Evolutionary conservation across 2,888 invertebrate genomes (phyloP).

Genomic region (Diplazon laetatorius): DNA sequence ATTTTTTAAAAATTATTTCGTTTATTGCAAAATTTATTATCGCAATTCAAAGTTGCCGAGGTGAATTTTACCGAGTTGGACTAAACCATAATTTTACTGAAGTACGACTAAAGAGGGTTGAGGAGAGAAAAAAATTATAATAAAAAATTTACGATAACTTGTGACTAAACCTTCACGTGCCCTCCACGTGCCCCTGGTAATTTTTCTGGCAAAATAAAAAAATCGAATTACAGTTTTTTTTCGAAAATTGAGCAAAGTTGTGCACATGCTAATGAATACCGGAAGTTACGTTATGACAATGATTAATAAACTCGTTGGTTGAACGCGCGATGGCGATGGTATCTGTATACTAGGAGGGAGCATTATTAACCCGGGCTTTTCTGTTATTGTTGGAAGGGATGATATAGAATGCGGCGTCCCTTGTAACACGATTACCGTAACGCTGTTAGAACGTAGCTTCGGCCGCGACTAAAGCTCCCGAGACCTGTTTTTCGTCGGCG

Average conservation of each 20-base stretch:
- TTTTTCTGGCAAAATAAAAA: too few species aligned
- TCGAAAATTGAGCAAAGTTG: neutral
- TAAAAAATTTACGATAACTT: constrained; percentile 15
- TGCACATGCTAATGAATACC: constrained; percentile 5
- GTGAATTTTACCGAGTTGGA: too few species aligned
- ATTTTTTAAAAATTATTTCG: too few species aligned
- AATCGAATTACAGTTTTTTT: neutral
- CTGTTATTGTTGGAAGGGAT: constrained; percentile 65
- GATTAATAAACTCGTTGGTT: constrained; percentile 41
- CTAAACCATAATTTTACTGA: too few species aligned
- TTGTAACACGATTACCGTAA: constrained; percentile 74
- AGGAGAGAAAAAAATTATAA: constrained; percentile 10
- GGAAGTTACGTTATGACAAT: constrained; percentile 29
- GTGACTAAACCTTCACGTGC: neutral
- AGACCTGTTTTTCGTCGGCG: constrained; percentile 71
- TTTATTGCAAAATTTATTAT: too few species aligned
- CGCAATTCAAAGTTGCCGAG: too few species aligned
- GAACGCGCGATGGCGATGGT: constrained; percentile 60
- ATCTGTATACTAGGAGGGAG: constrained; percentile 50
- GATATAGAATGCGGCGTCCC: constrained; percentile 49
- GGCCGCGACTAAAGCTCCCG: constrained; percentile 44
- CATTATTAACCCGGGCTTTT: constrained; percentile 49
- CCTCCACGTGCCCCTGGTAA: too few species aligned
- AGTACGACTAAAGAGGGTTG: too few species aligned
- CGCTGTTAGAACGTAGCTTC: constrained; percentile 66